These are phyloP conservation scores for Macropodus opercularis DNA, from an alignment of 2,797 vertebrate species.

Conservation along the genomic window DNA sequence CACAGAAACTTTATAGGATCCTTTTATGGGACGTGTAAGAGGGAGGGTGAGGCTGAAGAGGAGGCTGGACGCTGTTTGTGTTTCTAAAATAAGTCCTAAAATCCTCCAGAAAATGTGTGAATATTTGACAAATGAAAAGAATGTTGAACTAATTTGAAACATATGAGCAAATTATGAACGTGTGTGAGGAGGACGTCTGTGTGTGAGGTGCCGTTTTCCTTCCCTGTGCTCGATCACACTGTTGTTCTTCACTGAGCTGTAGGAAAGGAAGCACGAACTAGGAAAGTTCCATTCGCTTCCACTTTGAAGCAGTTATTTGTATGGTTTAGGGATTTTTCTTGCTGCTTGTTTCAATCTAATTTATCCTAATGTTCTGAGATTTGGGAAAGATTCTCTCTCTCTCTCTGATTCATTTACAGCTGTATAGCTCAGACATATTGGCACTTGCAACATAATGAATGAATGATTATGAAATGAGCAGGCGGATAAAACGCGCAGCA, in stretches of 20 bases:
- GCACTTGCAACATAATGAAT: constrained; percentile 37
- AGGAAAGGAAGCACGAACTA: too few species aligned
- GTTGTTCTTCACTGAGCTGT: too few species aligned
- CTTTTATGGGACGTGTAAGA: constrained; percentile 55
- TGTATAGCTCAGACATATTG: neutral
- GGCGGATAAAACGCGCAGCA: constrained; percentile 34
- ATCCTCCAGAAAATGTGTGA: neutral
- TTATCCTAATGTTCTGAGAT: too few species aligned
- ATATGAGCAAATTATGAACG: neutral
- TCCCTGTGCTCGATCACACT: too few species aligned
- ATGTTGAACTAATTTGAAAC: neutral
- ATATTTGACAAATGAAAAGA: neutral
- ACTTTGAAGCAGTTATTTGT: too few species aligned
- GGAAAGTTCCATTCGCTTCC: too few species aligned
- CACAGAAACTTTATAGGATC: constrained; percentile 65
- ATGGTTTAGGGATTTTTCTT: too few species aligned
- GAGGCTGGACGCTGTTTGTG: constrained; percentile 1
- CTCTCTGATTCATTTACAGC: too few species aligned
- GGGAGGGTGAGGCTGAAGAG: neutral
- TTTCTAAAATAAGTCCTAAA: constrained; percentile 6
- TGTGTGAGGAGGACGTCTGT: too few species aligned
- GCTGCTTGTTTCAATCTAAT: too few species aligned
- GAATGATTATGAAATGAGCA: constrained; percentile 51
- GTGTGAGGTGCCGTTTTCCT: too few species aligned
- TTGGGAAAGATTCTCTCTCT: too few species aligned